Percentiles rank a stretch among this genome's conserved stretches.
Evolutionary conservation across 1,140 invertebrate genomes (phyloP).

Genomic region (Goniozus legneri): DNA sequence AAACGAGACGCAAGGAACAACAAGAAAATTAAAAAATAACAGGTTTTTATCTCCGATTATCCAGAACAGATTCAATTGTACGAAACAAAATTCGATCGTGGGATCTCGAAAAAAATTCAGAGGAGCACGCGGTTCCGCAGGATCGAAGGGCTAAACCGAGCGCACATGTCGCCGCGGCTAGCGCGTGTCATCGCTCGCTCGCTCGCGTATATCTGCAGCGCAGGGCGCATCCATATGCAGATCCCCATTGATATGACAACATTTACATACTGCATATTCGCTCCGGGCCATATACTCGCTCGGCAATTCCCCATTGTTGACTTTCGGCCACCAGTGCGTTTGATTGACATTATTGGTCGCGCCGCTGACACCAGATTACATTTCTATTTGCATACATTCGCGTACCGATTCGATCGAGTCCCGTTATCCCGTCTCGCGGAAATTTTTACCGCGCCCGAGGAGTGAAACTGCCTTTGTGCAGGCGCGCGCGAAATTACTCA

Average conservation of each 20-base stretch:
- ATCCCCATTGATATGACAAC: conserved; percentile 55
- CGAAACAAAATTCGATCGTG: too few species aligned
- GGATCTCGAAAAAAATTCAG: too few species aligned
- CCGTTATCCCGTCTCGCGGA: conserved; percentile 8
- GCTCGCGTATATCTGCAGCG: conserved; percentile 37
- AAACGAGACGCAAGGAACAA: too few species aligned
- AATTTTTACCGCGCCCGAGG: not conserved
- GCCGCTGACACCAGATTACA: conserved; percentile 56
- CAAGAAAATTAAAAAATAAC: too few species aligned
- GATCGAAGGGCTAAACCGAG: conserved; percentile 16
- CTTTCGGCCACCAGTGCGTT: conserved; percentile 51
- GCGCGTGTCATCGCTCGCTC: conserved; percentile 35
- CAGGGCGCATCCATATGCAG: conserved; percentile 57
- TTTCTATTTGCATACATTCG: conserved; percentile 57
- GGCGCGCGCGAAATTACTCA: too few species aligned
- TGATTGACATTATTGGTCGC: conserved; percentile 57
- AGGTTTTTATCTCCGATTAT: too few species aligned
- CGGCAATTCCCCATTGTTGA: conserved; percentile 53
- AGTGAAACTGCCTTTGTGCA: too few species aligned
- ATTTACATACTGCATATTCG: conserved; percentile 57
- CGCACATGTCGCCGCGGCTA: conserved; percentile 46
- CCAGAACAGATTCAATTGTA: too few species aligned
- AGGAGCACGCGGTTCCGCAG: not conserved
- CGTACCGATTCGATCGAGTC: conserved; percentile 32
- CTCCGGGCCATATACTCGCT: conserved; percentile 49